Evolutionary conservation across 2,797 vertebrate species (phyloP).

Genomic region (Acanthopagrus latus): DNA sequence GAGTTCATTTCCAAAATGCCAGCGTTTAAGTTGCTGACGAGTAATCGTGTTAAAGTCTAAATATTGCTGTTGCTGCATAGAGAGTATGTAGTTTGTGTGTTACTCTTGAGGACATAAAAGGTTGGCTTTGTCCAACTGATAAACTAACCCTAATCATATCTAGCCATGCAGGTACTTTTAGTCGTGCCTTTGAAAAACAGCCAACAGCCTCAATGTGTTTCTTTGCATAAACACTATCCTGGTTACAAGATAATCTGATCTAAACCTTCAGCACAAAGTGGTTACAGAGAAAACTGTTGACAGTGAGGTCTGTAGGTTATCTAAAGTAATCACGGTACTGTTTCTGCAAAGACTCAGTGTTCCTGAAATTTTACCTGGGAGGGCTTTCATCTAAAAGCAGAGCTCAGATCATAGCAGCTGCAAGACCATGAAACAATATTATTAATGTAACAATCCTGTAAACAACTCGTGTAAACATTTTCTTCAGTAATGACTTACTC

Average conservation of each 20-base stretch:
- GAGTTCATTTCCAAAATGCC: slow-evolving; percentile 55
- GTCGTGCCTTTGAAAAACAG: neutral
- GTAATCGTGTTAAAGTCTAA: neutral
- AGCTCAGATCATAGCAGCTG: no score
- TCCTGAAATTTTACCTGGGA: neutral
- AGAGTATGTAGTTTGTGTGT: neutral
- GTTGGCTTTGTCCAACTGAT: neutral
- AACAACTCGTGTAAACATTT: neutral
- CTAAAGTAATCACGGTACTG: neutral
- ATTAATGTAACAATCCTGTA: neutral
- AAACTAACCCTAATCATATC: neutral
- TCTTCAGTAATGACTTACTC: neutral
- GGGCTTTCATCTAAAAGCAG: no score
- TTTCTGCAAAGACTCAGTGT: neutral
- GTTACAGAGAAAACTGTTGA: no score
- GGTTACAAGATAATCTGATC: neutral
- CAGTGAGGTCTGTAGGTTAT: neutral
- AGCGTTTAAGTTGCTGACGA: neutral
- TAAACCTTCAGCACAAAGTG: neutral
- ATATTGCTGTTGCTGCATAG: neutral
- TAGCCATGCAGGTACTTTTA: neutral
- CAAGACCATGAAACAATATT: no score
- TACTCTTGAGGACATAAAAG: neutral
- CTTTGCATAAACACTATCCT: neutral
- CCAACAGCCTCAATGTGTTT: neutral